phyloP scores from a whole-genome alignment of 2,113 vertebrate species.

The Zapus hudsonius region DNA sequence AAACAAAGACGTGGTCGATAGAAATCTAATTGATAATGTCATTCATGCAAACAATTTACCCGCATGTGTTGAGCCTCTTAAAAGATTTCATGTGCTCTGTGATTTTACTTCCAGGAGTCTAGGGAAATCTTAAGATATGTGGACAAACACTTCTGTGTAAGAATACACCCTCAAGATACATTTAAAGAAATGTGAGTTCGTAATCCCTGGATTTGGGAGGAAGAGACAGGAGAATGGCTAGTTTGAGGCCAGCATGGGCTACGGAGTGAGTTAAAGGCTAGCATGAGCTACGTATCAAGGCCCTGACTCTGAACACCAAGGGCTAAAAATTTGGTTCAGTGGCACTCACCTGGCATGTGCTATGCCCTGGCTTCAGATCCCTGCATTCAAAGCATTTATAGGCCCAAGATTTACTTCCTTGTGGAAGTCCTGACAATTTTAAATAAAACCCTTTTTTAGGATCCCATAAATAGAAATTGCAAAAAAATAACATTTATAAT shows the following conservation, averaged over 20 bases:
- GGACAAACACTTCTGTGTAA: background rate
- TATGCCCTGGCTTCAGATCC: too few relatives aligned
- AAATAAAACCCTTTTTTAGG: background rate
- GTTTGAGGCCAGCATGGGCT: too few relatives aligned
- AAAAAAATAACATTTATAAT: constrained; percentile 20
- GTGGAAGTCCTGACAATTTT: constrained; percentile 1
- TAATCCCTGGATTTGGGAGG: too few relatives aligned
- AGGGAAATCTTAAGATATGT: background rate
- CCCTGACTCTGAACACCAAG: too few relatives aligned
- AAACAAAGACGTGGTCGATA: background rate
- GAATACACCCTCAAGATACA: background rate
- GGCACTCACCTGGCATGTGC: too few relatives aligned
- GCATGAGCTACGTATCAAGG: too few relatives aligned
- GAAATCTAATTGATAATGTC: background rate
- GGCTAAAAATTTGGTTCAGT: too few relatives aligned
- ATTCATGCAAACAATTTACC: background rate
- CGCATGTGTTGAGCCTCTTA: background rate
- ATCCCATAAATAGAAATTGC: background rate
- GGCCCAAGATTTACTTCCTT: background rate
- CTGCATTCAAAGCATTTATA: background rate
- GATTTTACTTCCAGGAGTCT: constrained; percentile 1
- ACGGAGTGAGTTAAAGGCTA: too few relatives aligned
- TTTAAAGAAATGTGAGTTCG: background rate
- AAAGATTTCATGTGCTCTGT: background rate
- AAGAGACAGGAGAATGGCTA: too few relatives aligned